Evolutionary conservation across 1,140 invertebrate species (phyloP), one percentile per base, ranked within the genome.

Genomic region (Diorhabda sublineata): DNA sequence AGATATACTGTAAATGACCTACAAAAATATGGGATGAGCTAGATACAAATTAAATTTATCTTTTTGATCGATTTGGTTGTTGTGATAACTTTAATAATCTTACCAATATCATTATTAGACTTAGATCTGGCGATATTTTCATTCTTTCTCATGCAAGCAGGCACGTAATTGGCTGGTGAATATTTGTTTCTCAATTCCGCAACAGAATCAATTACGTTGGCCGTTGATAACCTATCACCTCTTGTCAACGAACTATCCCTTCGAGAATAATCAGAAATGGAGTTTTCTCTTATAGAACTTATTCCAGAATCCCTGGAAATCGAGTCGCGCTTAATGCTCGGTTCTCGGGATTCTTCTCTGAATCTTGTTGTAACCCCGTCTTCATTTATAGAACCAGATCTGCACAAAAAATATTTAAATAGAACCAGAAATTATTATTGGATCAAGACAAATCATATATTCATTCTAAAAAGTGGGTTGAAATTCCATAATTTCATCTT

Each of bases 151-250:
- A 85, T 82, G 4, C 85, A 84, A 43, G 85, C 82, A 5, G 88
- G 87, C 62, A 87, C 82, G 76, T 90, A 89, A 69, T 86, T 85
- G 4, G 84, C 79, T 5, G 87, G 86, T 1, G 87, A 88, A 73
- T 89, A 89, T 72, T 87, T 87, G 66, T 85, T 85, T 72, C 85
- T 85, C 3, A 89, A 74, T 60, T 89, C 88, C 3, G 85, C 84
- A 0, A 85, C 81, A 0, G 83, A 84, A 75, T 85, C 82, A 43
- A 75, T 72, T 8, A 79, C 73, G 66, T 71, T 73, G 3, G 77
- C 58, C 3, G 76, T 62, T 66, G 47, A 81, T 77, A 4, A 78
- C 78, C 4, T 79, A 75, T 57, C 72, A 43, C 67, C 69, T 45
- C 77, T 65, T 6, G 61, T 69, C 26, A 76, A 56, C 6, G 76